Conservation (phyloP, 1,140 invertebrate genomes). For the Drosophila saltans region DNA sequence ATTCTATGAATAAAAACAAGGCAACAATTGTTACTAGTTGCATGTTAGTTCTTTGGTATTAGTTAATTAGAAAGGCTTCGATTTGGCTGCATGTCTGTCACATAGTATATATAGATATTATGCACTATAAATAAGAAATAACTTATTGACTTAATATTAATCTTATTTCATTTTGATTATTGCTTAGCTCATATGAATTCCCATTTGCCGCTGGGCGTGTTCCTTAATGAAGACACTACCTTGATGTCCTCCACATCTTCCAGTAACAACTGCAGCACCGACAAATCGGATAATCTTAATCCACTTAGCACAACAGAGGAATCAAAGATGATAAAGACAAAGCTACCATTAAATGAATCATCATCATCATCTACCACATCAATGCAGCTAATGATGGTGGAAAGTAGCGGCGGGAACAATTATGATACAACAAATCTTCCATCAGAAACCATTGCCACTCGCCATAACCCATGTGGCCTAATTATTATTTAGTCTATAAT, state of each 20-base stretch:
- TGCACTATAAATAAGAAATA: neutral
- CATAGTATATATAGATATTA: conserved; percentile 5
- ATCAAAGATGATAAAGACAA: neutral
- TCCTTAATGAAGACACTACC: conserved; percentile 37
- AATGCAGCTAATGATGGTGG: conserved; percentile 39
- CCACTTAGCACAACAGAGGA: conserved; percentile 24
- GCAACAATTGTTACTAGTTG: neutral
- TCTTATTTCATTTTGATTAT: conserved; percentile 14
- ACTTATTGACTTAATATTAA: neutral
- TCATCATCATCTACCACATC: neutral
- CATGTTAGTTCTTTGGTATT: neutral
- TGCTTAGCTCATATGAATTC: conserved; percentile 64
- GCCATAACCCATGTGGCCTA: conserved; percentile 58
- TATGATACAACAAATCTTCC: conserved; percentile 23
- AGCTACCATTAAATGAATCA: neutral
- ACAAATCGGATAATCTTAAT: conserved; percentile 24
- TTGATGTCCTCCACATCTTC: conserved; percentile 27
- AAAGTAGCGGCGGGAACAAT: conserved; percentile 47
- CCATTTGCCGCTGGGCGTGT: conserved; percentile 64
- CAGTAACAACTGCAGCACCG: neutral
- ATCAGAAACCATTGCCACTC: conserved; percentile 47
- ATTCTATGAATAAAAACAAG: conserved; percentile 15
- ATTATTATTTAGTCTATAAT: conserved; percentile 61
- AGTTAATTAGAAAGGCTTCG: neutral
- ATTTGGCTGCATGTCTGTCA: neutral